Evolutionary conservation across 2,113 vertebrate species (phyloP).

Genomic region (Aramus guarauna): DNA sequence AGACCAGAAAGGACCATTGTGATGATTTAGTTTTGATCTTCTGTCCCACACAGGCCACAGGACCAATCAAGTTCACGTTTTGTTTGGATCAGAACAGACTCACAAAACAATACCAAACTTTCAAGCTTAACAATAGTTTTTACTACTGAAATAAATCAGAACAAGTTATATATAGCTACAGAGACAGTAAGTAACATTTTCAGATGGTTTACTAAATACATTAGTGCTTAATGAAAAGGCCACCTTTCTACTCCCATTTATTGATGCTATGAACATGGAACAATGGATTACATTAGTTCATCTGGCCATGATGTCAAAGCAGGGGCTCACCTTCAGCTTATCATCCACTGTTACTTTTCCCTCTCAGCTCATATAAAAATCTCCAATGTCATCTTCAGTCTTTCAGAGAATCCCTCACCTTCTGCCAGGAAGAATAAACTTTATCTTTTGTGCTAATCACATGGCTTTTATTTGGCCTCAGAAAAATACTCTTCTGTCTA

Average conservation of each 20-base stretch:
- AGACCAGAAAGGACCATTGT: conserved; percentile 64
- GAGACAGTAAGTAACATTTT: not conserved
- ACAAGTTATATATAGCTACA: not conserved
- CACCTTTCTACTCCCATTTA: not conserved
- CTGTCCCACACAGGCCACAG: conserved; percentile 53
- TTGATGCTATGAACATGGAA: not conserved
- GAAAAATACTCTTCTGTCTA: not conserved
- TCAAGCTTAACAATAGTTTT: not conserved
- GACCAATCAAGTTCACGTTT: not conserved
- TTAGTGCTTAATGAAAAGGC: not conserved
- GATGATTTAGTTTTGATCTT: conserved; percentile 66
- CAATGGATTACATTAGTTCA: not conserved
- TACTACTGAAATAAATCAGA: not conserved
- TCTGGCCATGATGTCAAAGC: not conserved
- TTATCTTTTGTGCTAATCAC: not conserved
- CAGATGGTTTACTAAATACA: not conserved
- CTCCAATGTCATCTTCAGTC: not conserved
- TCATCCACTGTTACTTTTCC: not conserved
- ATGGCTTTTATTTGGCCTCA: not conserved
- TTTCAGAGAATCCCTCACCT: not conserved
- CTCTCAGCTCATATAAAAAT: not conserved
- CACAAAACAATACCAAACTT: not conserved
- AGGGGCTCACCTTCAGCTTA: not conserved
- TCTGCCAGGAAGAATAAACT: not conserved
- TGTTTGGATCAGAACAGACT: not conserved